phyloP scores from a whole-genome alignment of 2,797 vertebrate species.

The Diplodus puntazzo region DNA sequence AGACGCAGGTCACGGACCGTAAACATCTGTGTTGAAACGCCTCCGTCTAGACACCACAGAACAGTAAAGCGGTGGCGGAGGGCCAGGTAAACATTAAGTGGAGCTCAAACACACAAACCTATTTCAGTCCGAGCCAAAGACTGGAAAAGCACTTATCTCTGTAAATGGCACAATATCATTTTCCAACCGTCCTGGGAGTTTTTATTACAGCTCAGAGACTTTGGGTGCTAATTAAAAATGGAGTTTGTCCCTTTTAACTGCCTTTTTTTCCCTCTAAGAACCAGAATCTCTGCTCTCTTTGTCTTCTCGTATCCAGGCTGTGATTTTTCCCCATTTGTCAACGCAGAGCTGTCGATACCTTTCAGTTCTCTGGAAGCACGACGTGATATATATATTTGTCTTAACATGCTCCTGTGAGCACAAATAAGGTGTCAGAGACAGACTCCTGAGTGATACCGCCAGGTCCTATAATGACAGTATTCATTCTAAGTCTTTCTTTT shows the following conservation, averaged over 20 bases:
- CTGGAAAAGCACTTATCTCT: constrained; percentile 91
- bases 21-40: constrained; percentile 60
- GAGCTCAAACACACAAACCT: constrained; percentile 75
- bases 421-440: constrained; percentile 49
- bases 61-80: constrained; percentile 67
- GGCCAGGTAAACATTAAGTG: constrained; percentile 83
- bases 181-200: constrained; percentile 74
- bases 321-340: constrained; percentile 74
- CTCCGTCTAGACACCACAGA: constrained; percentile 78
- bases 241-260: constrained; percentile 59
- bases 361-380: constrained; percentile 27
- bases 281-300: constrained; percentile 49
- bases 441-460: constrained; percentile 41
- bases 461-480: constrained; percentile 38
- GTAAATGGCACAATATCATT: constrained; percentile 80
- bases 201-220: constrained; percentile 85
- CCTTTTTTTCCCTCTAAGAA: constrained; percentile 26
- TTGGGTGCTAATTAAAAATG: constrained; percentile 92
- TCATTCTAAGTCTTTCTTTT: constrained; percentile 46
- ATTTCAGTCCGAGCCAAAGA: constrained; percentile 78
- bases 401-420: constrained; percentile 21
- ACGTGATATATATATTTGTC: constrained; percentile 53
- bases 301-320: constrained; percentile 41
- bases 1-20: constrained; percentile 46
- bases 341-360: constrained; percentile 67